Base-by-base conservation (phyloP, 1,140 invertebrate species). In the Drosophila lowei region DNA sequence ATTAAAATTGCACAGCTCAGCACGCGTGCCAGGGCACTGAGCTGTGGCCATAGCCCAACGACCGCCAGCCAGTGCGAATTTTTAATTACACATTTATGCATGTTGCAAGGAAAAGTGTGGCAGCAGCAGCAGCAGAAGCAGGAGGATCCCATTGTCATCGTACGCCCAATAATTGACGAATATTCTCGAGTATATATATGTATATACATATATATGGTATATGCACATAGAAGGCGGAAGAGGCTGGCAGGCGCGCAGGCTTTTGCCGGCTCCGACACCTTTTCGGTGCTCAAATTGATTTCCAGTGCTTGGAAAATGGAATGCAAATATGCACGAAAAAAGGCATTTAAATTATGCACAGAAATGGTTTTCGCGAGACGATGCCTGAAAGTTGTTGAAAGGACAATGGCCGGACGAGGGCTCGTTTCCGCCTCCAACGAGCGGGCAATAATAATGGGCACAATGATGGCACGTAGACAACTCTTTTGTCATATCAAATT, bases 401-500 rank as follows among this genome's bases (percentile, higher is more conserved):
- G 73, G 67, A 88, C 81, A 88, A 88, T 88, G 81, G 73, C 64
- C 25, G 54, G 62, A 38, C 41, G 49, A 47, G 21, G 47, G 47
- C 66, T 55, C 62, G 41, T 54, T 59, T 64, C 72, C 62, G 54
- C 72, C 60, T 30, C 38, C 55, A 75, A 49, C 57, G 65, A 56
- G 67, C 66, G 62, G 63, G 52, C 72, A 63, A 77, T 68, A 86
- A 85, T 88, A 85, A 86, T 81, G 77, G 78, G 57, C 42, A 72
- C 78, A 80, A 67, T 67, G 78, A 67, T 63, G 70, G 81, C 83
- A 86, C 83, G 83, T 86, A 86, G 81, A 81, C 81, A 86, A 88
- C 81, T 88, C 81, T 86, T 86, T 86, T 86, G 81, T 86, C 81
- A 86, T 88, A 81, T 88, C 77, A 86, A 84, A 85, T 85, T 85